Evolutionary conservation across 2,888 invertebrate species (phyloP).

Genomic region (Gryllus longicercus): DNA sequence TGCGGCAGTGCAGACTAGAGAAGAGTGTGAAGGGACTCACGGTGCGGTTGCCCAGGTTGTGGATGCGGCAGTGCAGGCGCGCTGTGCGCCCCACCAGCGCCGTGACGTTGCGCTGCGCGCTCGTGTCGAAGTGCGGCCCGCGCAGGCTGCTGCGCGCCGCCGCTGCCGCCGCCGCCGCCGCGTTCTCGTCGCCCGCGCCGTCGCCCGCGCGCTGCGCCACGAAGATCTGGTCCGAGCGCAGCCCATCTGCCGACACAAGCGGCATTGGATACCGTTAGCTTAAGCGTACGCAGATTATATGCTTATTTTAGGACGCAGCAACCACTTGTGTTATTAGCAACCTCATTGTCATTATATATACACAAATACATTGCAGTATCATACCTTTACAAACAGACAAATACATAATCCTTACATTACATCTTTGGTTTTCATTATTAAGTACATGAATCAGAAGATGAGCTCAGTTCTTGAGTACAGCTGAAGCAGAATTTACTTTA

Average conservation of each 20-base stretch:
- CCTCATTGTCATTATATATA: too few relatives aligned
- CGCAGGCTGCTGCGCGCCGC: not conserved
- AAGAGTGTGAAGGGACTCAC: not conserved
- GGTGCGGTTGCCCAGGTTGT: not conserved
- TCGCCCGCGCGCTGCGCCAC: not conserved
- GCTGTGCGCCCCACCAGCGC: not conserved
- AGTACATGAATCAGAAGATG: too few relatives aligned
- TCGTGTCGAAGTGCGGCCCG: constrained; percentile 9
- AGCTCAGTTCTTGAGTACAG: too few relatives aligned
- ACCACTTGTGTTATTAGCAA: too few relatives aligned
- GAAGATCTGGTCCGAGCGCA: not conserved
- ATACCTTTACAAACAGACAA: too few relatives aligned
- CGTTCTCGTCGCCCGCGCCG: not conserved
- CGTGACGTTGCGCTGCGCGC: not conserved
- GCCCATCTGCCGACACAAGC: not conserved
- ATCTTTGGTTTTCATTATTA: too few relatives aligned
- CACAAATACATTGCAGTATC: too few relatives aligned
- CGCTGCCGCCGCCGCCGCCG: not conserved
- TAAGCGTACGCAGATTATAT: too few relatives aligned
- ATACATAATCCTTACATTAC: too few relatives aligned
- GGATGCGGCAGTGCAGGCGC: not conserved
- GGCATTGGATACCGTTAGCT: not conserved
- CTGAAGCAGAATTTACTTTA: too few relatives aligned
- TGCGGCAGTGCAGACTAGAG: too few relatives aligned
- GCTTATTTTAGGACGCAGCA: too few relatives aligned